phyloP scores from a whole-genome alignment of 2,113 vertebrate species.

The Callocephalon fimbriatum region DNA sequence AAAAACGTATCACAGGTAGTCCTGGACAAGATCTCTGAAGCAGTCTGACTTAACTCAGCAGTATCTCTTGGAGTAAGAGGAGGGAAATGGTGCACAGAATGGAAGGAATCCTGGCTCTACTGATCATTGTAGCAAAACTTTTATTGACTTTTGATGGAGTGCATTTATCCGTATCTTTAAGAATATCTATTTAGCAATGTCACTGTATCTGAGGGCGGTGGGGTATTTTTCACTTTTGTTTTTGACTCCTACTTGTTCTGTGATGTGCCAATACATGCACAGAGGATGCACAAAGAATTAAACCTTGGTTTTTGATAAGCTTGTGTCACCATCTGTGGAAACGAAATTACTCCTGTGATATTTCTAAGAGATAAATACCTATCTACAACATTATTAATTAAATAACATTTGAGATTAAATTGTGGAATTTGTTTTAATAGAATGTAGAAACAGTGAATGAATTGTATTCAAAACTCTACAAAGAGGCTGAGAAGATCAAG shows the following conservation, averaged over 20 bases:
- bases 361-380: neutral
- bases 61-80: neutral
- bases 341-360: neutral
- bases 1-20: neutral
- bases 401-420: conserved; percentile 5
- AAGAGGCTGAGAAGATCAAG: conserved; percentile 93
- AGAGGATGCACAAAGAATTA: neutral
- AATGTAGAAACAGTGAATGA: conserved; percentile 77
- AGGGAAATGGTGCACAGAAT: neutral
- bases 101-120: neutral
- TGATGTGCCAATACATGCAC: neutral
- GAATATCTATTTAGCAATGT: neutral
- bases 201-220: neutral
- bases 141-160: neutral
- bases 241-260: neutral
- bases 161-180: neutral
- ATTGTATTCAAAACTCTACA: conserved; percentile 89
- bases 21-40: neutral
- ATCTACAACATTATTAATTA: neutral
- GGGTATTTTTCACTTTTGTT: neutral
- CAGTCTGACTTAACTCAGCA: neutral
- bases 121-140: neutral
- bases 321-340: neutral
- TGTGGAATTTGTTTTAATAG: conserved; percentile 72
- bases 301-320: neutral